Evolutionary conservation across 30 jellyfish, hydroid and myxozoan genomes (phyloP), one percentile per base, ranked within the genome.

Genomic region (Cassiopea xamachana): DNA sequence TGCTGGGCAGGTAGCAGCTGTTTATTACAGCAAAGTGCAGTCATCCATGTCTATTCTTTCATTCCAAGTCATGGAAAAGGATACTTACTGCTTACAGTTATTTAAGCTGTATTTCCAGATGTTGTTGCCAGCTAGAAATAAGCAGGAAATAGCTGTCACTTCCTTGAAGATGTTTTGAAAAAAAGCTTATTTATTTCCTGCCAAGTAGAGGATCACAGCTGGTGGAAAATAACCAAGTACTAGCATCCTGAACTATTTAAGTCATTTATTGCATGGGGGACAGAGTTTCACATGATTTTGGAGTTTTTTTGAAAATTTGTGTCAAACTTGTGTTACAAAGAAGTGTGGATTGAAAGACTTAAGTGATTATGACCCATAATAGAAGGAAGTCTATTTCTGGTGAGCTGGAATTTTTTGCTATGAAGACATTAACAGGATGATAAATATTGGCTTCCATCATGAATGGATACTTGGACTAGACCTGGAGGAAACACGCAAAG

Each of bases 381-480:
- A 0, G 64, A 55, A 55, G 64, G 64, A 55, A 55, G 64, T 55
- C 64, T 55, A 55, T 55, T 55, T 73, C 48, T 73, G 81, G 81
- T 0, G 81, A 73, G 81, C 81, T 73, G 51, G 81, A 1, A 73
- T 73, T 15, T 47, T 73, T 73, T 10, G 51, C 81, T 27, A 73
- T 73, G 17, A 27, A 27, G 48, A 47, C 51, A 15, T 55, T 17
- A 50, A 27, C 60, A 50, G 60, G 12, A 73, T 47, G 48, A 27
- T 4, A 73, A 73, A 48, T 60, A 1, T 77, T 77, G 45, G 69
- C 62, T 43, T 2, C 39, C 85, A 77, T 77, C 85, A 77, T 50
- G 85, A 77, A 64, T 45, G 48, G 58, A 46, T 27, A 77, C 58
- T 46, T 50, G 85, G 85, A 17, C 46, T 45, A 50, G 85, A 43